Evolutionary conservation across 2,113 vertebrate species (phyloP), one percentile per base, ranked within the genome.

Genomic region (Hyaena hyaena): DNA sequence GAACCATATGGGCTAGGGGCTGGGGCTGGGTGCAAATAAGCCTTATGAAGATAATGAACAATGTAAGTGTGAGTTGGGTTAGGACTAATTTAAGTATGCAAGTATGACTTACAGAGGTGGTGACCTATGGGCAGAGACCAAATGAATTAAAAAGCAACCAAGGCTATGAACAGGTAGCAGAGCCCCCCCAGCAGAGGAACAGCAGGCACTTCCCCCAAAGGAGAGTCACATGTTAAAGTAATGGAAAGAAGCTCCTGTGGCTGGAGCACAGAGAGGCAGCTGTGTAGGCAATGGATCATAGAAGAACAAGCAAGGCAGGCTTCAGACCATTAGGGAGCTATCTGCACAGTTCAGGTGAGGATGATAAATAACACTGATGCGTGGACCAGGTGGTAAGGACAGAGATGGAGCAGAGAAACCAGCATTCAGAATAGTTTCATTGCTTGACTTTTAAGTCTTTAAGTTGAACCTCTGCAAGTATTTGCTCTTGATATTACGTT

Each of bases 371-470:
- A 65, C 19, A 17, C 33, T 16, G 58, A 33, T 21, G 1, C 12
- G 1, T 4, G 12, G 17, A 12, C 31, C 11, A 33, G 39, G 84
- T 4, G 4, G 35, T 9, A 7, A 68, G 4, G 11, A 1, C 0
- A 77, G 69, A 86, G 61, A 35, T 0, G 0, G 7, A 55, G 0
- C 31, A 21, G 50, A 43, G 53, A 3, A 39, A 10, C 28, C 39
- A 81, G 9, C 11, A 82, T 45, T 71, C 74, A 81, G 66, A 96
- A 5, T 10, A 55, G 12, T 77, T 69, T 45, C 12, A 58, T 66
- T 48, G 95, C 35, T 95, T 91, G 71, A 88, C 65, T 68, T 96
- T 73, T 24, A 92, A 81, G n/a, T 63, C 19, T 92, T 96, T 79
- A 94, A 97, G 85, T 58, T 89, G 85, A 97, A 86, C 5, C 26